These are phyloP conservation scores for Nephila pilipes DNA, from an alignment of 1,140 invertebrate genomes.

Conservation along the genomic window DNA sequence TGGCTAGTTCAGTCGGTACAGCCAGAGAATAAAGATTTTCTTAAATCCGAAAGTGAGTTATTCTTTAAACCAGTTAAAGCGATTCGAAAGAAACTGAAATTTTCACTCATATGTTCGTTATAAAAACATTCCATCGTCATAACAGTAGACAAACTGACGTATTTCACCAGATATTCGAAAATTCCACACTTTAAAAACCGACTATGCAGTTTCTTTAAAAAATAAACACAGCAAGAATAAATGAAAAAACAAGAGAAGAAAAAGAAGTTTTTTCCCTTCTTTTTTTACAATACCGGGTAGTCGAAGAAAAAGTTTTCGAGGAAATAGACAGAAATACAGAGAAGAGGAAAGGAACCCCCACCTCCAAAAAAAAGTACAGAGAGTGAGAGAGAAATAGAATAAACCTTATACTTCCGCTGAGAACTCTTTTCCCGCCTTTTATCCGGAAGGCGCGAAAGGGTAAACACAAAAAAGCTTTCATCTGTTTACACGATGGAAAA, in stretches of 20 bases:
- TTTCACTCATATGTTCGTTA: neutral
- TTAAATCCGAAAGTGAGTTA: too few relatives aligned
- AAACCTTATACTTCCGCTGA: neutral
- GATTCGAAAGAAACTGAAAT: neutral
- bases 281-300: neutral
- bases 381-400: neutral
- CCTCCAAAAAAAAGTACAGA: neutral
- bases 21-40: too few relatives aligned
- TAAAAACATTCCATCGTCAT: neutral
- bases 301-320: neutral
- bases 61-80: neutral
- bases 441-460: slow-evolving; percentile 14
- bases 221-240: neutral
- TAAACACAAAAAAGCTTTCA: slow-evolving; percentile 53
- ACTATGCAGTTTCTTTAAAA: neutral
- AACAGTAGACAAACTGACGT: neutral
- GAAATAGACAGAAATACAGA: neutral
- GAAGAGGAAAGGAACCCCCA: neutral
- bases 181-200: neutral
- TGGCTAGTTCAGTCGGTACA: too few relatives aligned
- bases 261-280: neutral
- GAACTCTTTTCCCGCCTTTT: slow-evolving; percentile 22
- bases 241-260: neutral
- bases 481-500: slow-evolving; percentile 38
- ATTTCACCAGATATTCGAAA: neutral